phyloP scores from a whole-genome alignment of 1,140 invertebrate species.

The Callitettix versicolor region DNA sequence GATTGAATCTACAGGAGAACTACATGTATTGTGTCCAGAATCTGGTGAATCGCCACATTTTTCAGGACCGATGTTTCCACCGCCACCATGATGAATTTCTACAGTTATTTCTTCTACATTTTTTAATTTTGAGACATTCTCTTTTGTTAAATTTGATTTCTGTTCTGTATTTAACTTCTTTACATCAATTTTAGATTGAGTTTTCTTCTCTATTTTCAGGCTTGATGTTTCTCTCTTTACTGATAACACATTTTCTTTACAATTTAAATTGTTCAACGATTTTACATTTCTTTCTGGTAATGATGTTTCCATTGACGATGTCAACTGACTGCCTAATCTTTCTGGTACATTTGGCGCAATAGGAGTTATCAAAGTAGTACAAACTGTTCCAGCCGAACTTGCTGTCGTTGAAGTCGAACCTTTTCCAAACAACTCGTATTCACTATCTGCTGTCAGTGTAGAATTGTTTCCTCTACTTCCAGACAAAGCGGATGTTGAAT shows the following conservation, averaged over 20 bases:
- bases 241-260: slow-evolving; percentile 16
- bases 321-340: slow-evolving; percentile 45
- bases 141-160: slow-evolving; percentile 22
- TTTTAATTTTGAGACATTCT: slow-evolving; percentile 23
- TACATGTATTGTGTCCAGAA: slow-evolving; percentile 69
- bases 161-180: slow-evolving; percentile 14
- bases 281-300: slow-evolving; percentile 14
- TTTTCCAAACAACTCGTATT: slow-evolving; percentile 80
- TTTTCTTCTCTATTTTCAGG: slow-evolving; percentile 20
- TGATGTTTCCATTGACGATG: slow-evolving; percentile 19
- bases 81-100: slow-evolving; percentile 23
- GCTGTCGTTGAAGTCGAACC: slow-evolving; percentile 76
- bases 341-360: slow-evolving; percentile 49
- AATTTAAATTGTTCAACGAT: slow-evolving; percentile 13
- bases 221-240: slow-evolving; percentile 20
- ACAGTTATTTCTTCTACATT: slow-evolving; percentile 22
- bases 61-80: slow-evolving; percentile 17
- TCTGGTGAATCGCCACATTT: slow-evolving; percentile 41
- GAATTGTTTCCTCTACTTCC: slow-evolving; percentile 33
- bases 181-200: slow-evolving; percentile 31
- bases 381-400: slow-evolving; percentile 80
- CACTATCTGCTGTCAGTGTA: slow-evolving; percentile 54
- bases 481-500: slow-evolving; percentile 46
- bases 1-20: slow-evolving; percentile 63
- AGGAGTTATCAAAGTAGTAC: slow-evolving; percentile 53